These are phyloP conservation scores for Conopomorpha cramerella DNA, from an alignment of 1,140 invertebrate genomes.

Conservation along the genomic window DNA sequence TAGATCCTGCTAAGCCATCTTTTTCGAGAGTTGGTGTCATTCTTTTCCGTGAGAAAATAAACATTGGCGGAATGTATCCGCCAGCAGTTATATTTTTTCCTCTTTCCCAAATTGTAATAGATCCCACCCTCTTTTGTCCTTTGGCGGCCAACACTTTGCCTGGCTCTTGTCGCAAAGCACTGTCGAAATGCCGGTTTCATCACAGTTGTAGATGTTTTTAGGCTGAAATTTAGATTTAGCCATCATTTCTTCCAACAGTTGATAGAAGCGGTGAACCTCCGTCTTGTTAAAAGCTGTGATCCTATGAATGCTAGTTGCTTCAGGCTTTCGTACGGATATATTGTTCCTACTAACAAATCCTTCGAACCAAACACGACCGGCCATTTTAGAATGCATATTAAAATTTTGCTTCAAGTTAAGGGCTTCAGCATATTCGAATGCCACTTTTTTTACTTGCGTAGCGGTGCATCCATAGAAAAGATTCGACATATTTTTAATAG, in stretches of 20 bases:
- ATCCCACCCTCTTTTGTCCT: constrained; percentile 16
- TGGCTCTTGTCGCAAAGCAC: constrained; percentile 17
- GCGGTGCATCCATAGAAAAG: constrained; percentile 18
- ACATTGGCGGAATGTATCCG: constrained; percentile 31
- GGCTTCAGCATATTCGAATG: constrained; percentile 18
- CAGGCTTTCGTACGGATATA: constrained; percentile 15
- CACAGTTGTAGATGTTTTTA: constrained; percentile 21
- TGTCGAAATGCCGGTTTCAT: constrained; percentile 19
- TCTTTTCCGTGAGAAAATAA: constrained; percentile 30
- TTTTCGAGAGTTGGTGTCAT: constrained; percentile 19
- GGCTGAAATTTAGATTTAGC: constrained; percentile 14
- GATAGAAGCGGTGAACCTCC: constrained; percentile 17
- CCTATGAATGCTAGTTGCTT: constrained; percentile 17
- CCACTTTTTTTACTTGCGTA: constrained; percentile 15
- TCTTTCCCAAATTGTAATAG: constrained; percentile 26
- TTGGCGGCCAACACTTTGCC: constrained; percentile 16
- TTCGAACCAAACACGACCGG: constrained; percentile 14
- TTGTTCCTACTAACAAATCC: constrained; percentile 17
- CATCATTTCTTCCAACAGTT: constrained; percentile 16
- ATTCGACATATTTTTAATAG: constrained; percentile 21
- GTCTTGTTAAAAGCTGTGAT: constrained; percentile 24
- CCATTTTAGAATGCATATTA: constrained; percentile 16
- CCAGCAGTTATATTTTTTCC: constrained; percentile 25
- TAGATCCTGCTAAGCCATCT: constrained; percentile 17
- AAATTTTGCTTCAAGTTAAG: constrained; percentile 18